Percentiles rank a stretch among this genome's conserved stretches.
Evolutionary conservation across 2,113 vertebrate species (phyloP).

Genomic region (Acrocephalus kingi): DNA sequence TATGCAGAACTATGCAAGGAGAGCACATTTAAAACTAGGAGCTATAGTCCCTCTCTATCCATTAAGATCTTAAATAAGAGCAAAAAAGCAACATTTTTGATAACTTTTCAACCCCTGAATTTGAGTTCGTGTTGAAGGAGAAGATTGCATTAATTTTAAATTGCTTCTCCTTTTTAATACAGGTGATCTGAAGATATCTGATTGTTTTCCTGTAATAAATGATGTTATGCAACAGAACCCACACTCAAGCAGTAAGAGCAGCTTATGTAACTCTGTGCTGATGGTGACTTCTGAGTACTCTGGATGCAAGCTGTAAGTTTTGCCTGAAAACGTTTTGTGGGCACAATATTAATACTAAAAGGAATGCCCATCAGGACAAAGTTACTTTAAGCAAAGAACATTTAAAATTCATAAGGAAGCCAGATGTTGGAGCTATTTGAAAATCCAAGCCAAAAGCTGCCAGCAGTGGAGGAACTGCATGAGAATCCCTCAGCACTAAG

Average conservation of each 20-base stretch:
- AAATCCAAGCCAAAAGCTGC: background rate
- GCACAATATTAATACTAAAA: background rate
- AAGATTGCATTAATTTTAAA: background rate
- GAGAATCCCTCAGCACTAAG: background rate
- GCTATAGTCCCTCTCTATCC: background rate
- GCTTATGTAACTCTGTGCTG: background rate
- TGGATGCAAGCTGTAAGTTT: background rate
- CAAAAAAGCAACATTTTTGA: background rate
- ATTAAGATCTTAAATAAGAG: background rate
- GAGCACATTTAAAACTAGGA: background rate
- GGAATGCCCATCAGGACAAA: background rate
- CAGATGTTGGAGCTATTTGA: background rate
- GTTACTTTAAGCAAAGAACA: background rate
- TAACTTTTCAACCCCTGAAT: background rate
- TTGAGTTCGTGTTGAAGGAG: background rate
- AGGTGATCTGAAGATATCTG: background rate
- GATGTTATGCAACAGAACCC: background rate
- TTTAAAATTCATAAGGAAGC: background rate
- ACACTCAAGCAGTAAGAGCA: background rate
- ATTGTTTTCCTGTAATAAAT: background rate
- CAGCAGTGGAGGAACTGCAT: background rate
- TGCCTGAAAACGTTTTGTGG: background rate
- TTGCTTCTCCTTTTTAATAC: background rate
- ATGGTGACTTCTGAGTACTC: background rate
- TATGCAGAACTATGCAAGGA: background rate